Evolutionary conservation across 2,797 vertebrate genomes (phyloP), one percentile per base, ranked within the genome.

Genomic region (Xyrichtys novacula): DNA sequence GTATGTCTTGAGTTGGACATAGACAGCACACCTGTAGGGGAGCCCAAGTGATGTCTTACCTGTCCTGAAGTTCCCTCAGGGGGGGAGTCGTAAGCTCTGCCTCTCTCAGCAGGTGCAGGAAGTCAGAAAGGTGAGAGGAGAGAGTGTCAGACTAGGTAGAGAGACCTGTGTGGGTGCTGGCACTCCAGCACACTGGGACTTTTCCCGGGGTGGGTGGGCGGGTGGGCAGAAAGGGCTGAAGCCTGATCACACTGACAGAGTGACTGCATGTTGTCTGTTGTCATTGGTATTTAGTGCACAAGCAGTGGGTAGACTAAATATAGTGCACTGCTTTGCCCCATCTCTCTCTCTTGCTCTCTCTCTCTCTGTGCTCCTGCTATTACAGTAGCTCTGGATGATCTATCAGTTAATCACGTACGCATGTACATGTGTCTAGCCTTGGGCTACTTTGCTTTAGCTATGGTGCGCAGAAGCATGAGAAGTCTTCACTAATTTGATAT

Each of bases 251-350:
- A 38, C 65, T 40, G 55, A 78, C 50, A 48, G 63, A 83, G 64
- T 60, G 81, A 76, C 70, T 82, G 84, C 71, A 43, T 83, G 84
- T 91, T 92, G 90, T 93, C 88, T 93, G 92, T 89, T 91, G 94
- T 94, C 93, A 90, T 88, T 94, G 96, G 95, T 94, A 96, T 96
- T 93, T 92, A 89, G 94, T 94, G 96, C 95, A 96, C 94, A 93
- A 96, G 95, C 93, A 77, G 67, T 67, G 61, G 38, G 65, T 68
- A 29, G 42, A 87, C 95, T 99, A 99, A 96, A 97, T 96, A 96
- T 99, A 98, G 97, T 86, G 64, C n/a, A 0, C 36, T 57, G 60
- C 67, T 74, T 69, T 58, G 44, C 60, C 55, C 71, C 12, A 15
- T 60, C 16, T 36, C 49, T 19, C 19, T 34, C 31, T 31, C 32